Conservation (phyloP, 2,888 invertebrate species). For the Microplitis manilae region DNA sequence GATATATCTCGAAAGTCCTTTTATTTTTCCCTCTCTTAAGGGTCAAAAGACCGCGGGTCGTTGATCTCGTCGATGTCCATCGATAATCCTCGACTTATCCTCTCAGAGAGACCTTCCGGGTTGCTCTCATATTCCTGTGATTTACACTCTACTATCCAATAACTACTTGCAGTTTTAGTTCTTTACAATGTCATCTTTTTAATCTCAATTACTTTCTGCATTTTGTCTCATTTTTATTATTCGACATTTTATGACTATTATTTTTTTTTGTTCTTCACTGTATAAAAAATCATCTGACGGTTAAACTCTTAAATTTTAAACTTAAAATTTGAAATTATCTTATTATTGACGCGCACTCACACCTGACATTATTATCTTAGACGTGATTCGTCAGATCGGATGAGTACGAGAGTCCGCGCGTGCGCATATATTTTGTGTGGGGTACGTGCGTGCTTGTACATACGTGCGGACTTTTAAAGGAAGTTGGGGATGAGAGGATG, state of each 20-base stretch:
- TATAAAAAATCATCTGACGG: not conserved
- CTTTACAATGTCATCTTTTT: not conserved
- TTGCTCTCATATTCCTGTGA: constrained; percentile 45
- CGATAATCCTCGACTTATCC: constrained; percentile 38
- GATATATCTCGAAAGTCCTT: constrained; percentile 23
- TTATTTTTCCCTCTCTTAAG: constrained; percentile 17
- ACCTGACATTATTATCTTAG: constrained; percentile 52
- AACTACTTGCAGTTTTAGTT: constrained; percentile 31
- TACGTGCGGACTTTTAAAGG: constrained; percentile 42
- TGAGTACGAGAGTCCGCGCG: constrained; percentile 13
- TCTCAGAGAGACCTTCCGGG: constrained; percentile 14
- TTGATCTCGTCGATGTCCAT: constrained; percentile 43
- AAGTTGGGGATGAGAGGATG: constrained; percentile 39
- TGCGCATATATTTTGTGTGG: constrained; percentile 28
- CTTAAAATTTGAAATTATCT: constrained; percentile 52
- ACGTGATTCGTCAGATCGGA: constrained; percentile 33
- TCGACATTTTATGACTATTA: not conserved
- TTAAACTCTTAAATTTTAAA: constrained; percentile 31
- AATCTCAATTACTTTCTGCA: not conserved
- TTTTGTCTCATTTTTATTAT: not conserved
- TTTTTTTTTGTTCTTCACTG: not conserved
- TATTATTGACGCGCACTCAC: constrained; percentile 51
- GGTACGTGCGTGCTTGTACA: constrained; percentile 46
- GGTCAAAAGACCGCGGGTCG: constrained; percentile 30
- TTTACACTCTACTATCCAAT: constrained; percentile 54